Conservation (phyloP, 2,113 vertebrate species). For the Chamaea fasciata region DNA sequence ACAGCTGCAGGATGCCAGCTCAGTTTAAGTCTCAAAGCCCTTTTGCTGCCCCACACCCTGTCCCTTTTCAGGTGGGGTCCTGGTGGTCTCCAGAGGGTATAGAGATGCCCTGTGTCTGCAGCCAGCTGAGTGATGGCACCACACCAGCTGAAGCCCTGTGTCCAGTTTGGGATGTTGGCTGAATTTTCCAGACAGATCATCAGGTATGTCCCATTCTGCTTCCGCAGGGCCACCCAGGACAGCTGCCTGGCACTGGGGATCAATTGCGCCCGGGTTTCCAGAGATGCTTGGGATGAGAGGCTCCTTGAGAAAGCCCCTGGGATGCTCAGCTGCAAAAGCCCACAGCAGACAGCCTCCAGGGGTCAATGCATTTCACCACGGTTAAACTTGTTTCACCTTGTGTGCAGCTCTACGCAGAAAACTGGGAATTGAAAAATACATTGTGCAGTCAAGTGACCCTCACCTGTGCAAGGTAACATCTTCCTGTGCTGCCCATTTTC, state of each 20-base stretch:
- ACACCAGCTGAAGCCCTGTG: not conserved
- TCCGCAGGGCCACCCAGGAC: not conserved
- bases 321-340: not conserved
- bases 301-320: not conserved
- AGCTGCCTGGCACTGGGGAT: not conserved
- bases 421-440: not conserved
- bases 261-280: fast-evolving
- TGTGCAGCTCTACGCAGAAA: not conserved
- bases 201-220: fast-evolving
- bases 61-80: not conserved
- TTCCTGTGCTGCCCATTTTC: not conserved
- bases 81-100: not conserved
- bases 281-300: not conserved
- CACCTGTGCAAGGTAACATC: not conserved
- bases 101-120: not conserved
- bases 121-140: not conserved
- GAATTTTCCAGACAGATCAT: not conserved
- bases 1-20: not conserved
- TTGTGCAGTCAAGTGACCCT: not conserved
- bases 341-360: not conserved
- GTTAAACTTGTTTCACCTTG: not conserved
- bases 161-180: not conserved
- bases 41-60: fast-evolving
- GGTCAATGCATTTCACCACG: not conserved
- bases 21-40: not conserved